These are phyloP conservation scores for Neotragus pygmaeus DNA, from an alignment of 2,113 vertebrate genomes.

Conservation along the genomic window DNA sequence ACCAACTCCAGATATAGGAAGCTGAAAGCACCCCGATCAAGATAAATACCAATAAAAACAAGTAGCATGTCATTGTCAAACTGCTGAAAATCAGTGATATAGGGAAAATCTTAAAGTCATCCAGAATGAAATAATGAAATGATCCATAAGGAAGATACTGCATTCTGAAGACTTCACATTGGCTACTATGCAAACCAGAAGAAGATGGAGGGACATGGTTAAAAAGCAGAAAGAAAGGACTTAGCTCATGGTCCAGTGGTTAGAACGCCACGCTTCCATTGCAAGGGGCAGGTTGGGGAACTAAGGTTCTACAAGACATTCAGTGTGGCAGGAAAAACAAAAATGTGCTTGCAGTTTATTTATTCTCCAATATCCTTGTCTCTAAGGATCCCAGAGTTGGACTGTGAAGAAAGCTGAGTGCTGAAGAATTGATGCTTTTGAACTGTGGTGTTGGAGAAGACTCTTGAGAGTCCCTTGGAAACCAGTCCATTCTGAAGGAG, in stretches of 20 bases:
- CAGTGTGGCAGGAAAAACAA: not conserved
- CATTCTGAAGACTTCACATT: not conserved
- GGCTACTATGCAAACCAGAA: not conserved
- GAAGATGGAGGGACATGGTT: not conserved
- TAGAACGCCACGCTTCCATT: rapidly evolving
- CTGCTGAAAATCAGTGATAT: not conserved
- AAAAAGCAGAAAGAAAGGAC: not conserved
- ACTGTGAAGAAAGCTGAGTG: too few species aligned
- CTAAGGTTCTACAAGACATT: not conserved
- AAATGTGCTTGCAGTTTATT: not conserved
- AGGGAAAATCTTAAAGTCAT: not conserved
- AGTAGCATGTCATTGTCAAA: not conserved
- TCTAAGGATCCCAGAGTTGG: not conserved
- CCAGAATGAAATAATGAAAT: not conserved
- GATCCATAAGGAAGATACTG: not conserved
- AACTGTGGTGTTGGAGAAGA: too few species aligned
- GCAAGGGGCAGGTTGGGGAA: not conserved
- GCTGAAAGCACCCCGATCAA: not conserved
- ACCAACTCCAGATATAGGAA: not conserved
- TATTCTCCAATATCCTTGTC: not conserved
- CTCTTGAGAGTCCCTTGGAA: too few species aligned
- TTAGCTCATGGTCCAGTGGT: not conserved
- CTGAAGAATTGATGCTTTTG: too few species aligned
- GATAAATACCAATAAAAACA: not conserved
- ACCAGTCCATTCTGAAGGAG: too few species aligned